Conservation (phyloP, 2,888 invertebrate genomes). For the Cephus pulcher region DNA sequence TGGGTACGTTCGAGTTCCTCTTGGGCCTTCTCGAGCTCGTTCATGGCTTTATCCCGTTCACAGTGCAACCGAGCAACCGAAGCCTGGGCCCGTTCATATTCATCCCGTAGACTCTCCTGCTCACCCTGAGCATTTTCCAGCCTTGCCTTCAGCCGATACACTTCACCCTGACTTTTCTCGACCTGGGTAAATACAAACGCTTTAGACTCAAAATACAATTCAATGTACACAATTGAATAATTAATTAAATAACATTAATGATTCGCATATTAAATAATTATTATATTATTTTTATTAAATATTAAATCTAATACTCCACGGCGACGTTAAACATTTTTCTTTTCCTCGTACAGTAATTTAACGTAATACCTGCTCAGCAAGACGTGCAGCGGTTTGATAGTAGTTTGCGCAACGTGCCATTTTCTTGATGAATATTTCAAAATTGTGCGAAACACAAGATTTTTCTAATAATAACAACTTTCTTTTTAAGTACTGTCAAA, state of each 20-base stretch:
- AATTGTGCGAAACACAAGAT: too few relatives aligned
- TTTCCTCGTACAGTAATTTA: too few relatives aligned
- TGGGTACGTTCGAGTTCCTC: conserved; percentile 91
- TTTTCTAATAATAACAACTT: too few relatives aligned
- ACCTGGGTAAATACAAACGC: conserved; percentile 63
- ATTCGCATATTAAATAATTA: too few relatives aligned
- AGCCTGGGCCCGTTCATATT: conserved; percentile 88
- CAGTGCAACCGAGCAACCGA: conserved; percentile 87
- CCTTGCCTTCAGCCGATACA: conserved; percentile 92
- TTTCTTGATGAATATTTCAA: too few relatives aligned
- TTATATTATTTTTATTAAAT: too few relatives aligned
- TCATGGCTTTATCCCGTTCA: conserved; percentile 87
- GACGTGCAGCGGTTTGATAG: too few relatives aligned
- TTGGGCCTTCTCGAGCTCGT: conserved; percentile 86
- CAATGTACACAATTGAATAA: neutral
- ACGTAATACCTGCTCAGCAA: too few relatives aligned
- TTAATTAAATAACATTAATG: neutral
- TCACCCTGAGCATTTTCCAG: conserved; percentile 95
- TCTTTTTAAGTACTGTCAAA: too few relatives aligned
- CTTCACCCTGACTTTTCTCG: conserved; percentile 95
- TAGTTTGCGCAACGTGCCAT: too few relatives aligned
- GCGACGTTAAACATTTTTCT: too few relatives aligned
- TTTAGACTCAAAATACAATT: neutral
- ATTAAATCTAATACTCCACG: too few relatives aligned
- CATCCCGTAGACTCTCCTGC: conserved; percentile 92